A percentile compares a stretch with the other conserved stretches of the same genome.
These are phyloP conservation scores for Trichomycterus rosablanca DNA, from an alignment of 2,113 vertebrate species.

Conservation along the genomic window DNA sequence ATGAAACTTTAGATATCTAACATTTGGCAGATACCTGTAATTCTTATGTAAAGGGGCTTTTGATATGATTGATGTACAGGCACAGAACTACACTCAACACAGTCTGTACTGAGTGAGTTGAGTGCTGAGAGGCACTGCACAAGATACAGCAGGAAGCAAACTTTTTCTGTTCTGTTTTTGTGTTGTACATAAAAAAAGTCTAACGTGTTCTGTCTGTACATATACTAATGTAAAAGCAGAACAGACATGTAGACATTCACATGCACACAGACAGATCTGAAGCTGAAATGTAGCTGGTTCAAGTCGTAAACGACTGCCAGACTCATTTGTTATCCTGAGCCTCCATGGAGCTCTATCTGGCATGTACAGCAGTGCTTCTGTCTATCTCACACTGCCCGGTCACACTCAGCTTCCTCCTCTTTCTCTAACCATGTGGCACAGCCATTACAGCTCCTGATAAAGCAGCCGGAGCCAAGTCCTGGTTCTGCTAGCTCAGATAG, in stretches of 20 bases:
- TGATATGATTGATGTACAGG: no score
- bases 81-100: no score
- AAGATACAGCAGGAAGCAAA: no score
- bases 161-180: no score
- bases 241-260: conserved; percentile 32
- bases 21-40: no score
- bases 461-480: conserved; percentile 43
- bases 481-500: conserved; percentile 23
- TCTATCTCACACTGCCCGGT: not conserved
- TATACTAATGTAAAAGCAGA: no score
- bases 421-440: conserved; percentile 47
- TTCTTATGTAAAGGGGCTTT: no score
- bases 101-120: no score
- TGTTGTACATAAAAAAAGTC: no score
- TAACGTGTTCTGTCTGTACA: no score
- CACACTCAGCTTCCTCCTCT: conserved; percentile 25
- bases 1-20: no score
- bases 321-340: conserved; percentile 60
- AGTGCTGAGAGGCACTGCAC: no score
- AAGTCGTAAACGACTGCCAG: conserved; percentile 60
- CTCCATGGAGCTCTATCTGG: conserved; percentile 54
- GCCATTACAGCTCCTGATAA: conserved; percentile 57
- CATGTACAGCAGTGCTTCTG: conserved; percentile 49
- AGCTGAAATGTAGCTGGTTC: conserved; percentile 54
- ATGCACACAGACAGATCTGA: conserved; percentile 17